Evolutionary conservation across 1,140 invertebrate species (phyloP), one percentile per base, ranked within the genome.

Genomic region (Heliconius hermathena): DNA sequence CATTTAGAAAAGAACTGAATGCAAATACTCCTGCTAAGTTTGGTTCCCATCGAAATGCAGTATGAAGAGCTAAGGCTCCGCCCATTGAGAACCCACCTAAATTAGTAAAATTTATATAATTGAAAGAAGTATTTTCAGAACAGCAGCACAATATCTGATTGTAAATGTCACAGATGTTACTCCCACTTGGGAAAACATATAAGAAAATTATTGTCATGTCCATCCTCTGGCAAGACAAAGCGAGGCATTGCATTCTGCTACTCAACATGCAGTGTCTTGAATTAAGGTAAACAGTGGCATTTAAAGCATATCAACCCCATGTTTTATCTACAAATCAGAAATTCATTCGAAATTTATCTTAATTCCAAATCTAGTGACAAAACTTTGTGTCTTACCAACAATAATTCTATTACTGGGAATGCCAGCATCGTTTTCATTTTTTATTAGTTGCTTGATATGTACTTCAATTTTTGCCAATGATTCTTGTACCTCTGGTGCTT

Each of bases 41-140:
- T 22, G 94, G 94, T 49, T 95, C 93, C 82, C 95, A 95, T 87
- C 96, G 95, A 79, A 96, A 97, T 3, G 95, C 96, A 29, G 96
- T 89, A 82, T 98, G 96, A 13, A 97, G 85, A 1, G 97, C 95
- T 79, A 97, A 86, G 1, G 96, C 95, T 20, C 97, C 97, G 46
- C 97, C 97, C 97, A 97, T 97, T 52, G 97, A 97, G 88, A 97
- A 97, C 9, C 97, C 97, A 89, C 96, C 96, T 96, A 74, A 94
- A 91, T 74, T 66, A 9, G 9, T 29, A 29, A 66, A 66, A 29
- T 16, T 66, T 9, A 26, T 70, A 73, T n/a, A 78, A 54, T 26
- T 54, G 16, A 20, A 18, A 52, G 6, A 13, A 46, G 13, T 46
- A 3, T 46, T 46, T 16, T 46, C 11, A 46, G 41, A 4, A 13